These are phyloP conservation scores for fruit fly (Drosophila melanogaster) DNA, from an alignment of 1,140 invertebrate genomes.

Conservation along the genomic window DNA sequence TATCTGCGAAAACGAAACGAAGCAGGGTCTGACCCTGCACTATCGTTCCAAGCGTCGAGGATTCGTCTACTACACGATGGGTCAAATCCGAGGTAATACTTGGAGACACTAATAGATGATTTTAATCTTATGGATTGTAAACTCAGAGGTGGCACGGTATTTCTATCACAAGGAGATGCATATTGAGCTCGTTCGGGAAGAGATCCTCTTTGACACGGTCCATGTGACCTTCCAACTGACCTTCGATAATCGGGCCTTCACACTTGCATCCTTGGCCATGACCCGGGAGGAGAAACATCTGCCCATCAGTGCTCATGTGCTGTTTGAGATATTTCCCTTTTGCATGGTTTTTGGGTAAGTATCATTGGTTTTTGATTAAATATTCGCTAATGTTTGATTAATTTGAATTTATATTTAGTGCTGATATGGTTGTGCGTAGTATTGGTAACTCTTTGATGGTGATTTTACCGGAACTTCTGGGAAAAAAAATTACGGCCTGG, in stretches of 20 bases:
- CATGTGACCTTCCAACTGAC: slow-evolving; percentile 97
- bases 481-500: slow-evolving; percentile 95
- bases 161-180: slow-evolving; percentile 97
- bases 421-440: slow-evolving; percentile 94
- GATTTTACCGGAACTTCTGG: slow-evolving; percentile 93
- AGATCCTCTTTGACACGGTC: slow-evolving; percentile 94
- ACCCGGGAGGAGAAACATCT: slow-evolving; percentile 94
- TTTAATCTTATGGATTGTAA: no score
- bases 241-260: slow-evolving; percentile 96
- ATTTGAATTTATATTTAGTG: slow-evolving; percentile 86
- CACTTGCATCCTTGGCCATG: slow-evolving; percentile 91
- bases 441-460: slow-evolving; percentile 97
- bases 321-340: slow-evolving; percentile 99
- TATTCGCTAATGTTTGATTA: not conserved
- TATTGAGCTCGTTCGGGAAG: slow-evolving; percentile 94
- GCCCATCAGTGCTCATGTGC: slow-evolving; percentile 93
- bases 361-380: not conserved
- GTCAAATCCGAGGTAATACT: slow-evolving; percentile 90
- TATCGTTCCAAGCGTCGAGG: slow-evolving; percentile 96
- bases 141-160: slow-evolving; percentile 91
- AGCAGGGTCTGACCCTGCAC: slow-evolving; percentile 95
- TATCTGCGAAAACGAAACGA: slow-evolving; percentile 97
- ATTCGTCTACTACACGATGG: slow-evolving; percentile 98
- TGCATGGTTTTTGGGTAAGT: slow-evolving; percentile 96
- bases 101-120: no score